These are phyloP conservation scores for Rhinella marina DNA, from an alignment of 2,797 vertebrate species.

Conservation along the genomic window DNA sequence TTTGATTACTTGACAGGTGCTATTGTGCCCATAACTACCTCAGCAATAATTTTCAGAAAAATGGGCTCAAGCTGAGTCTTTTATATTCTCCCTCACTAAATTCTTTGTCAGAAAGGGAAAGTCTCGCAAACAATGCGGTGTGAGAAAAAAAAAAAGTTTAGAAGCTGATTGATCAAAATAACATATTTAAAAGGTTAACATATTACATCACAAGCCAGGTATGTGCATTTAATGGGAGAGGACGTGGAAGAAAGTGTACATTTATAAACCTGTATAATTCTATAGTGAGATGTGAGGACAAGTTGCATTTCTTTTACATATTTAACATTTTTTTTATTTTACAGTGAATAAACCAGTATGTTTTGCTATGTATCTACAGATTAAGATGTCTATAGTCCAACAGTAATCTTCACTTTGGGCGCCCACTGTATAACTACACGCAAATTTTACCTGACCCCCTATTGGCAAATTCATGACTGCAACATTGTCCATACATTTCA, in stretches of 20 bases:
- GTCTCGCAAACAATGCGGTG: conserved; percentile 57
- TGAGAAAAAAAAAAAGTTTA: conserved; percentile 49
- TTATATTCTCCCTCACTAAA: conserved; percentile 57
- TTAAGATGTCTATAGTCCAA: too few relatives aligned
- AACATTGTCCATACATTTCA: too few relatives aligned
- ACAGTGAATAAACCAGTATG: neutral
- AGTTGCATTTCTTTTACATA: neutral
- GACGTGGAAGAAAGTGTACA: neutral
- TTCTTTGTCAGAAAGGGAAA: conserved; percentile 50
- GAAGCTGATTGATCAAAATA: conserved; percentile 60
- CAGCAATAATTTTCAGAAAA: conserved; percentile 59
- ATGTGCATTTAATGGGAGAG: conserved; percentile 29
- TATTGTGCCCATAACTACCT: conserved; percentile 59
- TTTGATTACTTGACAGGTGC: conserved; percentile 61
- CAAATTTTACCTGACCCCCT: too few relatives aligned
- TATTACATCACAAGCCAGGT: conserved; percentile 47
- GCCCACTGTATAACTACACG: too few relatives aligned
- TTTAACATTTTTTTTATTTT: neutral
- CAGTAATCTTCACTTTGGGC: too few relatives aligned
- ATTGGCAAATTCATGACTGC: too few relatives aligned
- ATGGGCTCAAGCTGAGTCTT: conserved; percentile 55
- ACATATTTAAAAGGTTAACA: conserved; percentile 61
- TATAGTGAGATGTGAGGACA: neutral
- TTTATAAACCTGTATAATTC: neutral
- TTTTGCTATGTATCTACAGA: too few relatives aligned